phyloP scores from a whole-genome alignment of 2,888 invertebrate genomes.

The Epistrophe grossulariae region DNA sequence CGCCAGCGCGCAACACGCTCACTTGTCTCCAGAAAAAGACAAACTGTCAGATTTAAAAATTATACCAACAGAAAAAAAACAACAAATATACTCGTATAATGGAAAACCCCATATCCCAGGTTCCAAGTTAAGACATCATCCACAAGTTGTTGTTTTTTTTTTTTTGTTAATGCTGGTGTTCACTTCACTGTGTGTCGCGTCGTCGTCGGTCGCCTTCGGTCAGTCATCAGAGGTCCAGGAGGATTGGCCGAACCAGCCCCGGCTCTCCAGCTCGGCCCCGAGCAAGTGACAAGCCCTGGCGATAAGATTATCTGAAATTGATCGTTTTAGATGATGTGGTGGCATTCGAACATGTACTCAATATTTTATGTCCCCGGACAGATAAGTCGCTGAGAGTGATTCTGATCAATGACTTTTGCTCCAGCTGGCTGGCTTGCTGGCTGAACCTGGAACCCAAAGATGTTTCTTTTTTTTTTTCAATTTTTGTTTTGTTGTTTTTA shows the following conservation, averaged over 20 bases:
- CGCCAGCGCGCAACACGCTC: conserved; percentile 69
- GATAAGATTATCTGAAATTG: conserved; percentile 76
- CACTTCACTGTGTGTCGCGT: background rate
- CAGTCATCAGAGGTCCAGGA: conserved; percentile 18
- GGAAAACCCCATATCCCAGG: conserved; percentile 54
- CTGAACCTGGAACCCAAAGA: conserved; percentile 50
- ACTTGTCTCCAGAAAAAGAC: conserved; percentile 70
- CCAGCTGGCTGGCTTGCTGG: conserved; percentile 15
- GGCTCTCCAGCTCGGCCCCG: conserved; percentile 14
- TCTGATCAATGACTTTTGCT: conserved; percentile 74
- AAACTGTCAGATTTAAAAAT: conserved; percentile 75
- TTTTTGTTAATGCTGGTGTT: conserved; percentile 14
- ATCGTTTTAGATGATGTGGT: conserved; percentile 76
- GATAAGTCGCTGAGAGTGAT: conserved; percentile 73
- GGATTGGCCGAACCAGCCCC: conserved; percentile 48
- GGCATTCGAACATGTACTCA: conserved; percentile 76
- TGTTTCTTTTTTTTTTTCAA: conserved; percentile 3
- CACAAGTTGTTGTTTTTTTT: conserved; percentile 9
- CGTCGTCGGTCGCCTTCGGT: conserved; percentile 20
- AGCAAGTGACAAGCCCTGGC: conserved; percentile 72
- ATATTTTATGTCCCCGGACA: conserved; percentile 75
- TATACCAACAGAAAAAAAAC: conserved; percentile 25
- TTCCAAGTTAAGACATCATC: conserved; percentile 73
- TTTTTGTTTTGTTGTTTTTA: background rate
- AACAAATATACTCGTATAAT: conserved; percentile 18